Evolutionary conservation across 2,797 vertebrate genomes (phyloP).

Genomic region (Miichthys miiuy): DNA sequence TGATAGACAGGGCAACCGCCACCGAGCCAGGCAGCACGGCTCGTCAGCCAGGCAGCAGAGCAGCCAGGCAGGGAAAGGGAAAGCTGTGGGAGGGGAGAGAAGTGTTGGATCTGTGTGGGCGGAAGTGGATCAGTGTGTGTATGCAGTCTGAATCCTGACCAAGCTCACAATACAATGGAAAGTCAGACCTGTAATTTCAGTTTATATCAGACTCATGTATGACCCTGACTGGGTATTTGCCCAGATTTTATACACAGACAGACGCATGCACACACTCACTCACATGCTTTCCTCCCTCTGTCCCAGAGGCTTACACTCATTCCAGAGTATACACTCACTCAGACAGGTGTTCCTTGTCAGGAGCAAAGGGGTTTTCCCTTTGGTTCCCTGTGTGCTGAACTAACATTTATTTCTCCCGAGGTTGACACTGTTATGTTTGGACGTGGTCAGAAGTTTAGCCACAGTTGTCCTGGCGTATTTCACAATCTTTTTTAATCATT

Average conservation of each 20-base stretch:
- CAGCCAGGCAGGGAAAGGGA: constrained; percentile 68
- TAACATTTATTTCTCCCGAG: constrained; percentile 69
- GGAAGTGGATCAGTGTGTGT: constrained; percentile 72
- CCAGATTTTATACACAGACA: constrained; percentile 51
- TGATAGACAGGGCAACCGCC: constrained; percentile 84
- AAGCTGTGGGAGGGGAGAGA: constrained; percentile 69
- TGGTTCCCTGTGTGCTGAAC: constrained; percentile 57
- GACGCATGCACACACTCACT: constrained; percentile 53
- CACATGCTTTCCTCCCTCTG: constrained; percentile 57
- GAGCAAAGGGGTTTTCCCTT: constrained; percentile 65
- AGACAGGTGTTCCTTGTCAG: constrained; percentile 79
- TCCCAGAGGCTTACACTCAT: constrained; percentile 67
- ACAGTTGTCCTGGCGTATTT: constrained; percentile 64
- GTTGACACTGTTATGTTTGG: constrained; percentile 73
- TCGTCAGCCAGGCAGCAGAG: constrained; percentile 57
- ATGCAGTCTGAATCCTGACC: constrained; percentile 62
- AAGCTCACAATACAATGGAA: constrained; percentile 50
- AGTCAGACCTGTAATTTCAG: constrained; percentile 59
- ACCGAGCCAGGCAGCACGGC: constrained; percentile 70
- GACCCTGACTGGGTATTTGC: constrained; percentile 58
- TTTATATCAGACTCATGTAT: constrained; percentile 61
- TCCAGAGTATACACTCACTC: constrained; percentile 62
- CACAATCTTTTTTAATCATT: constrained; percentile 59
- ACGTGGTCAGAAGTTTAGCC: constrained; percentile 59
- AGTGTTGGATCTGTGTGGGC: constrained; percentile 70